Conservation (phyloP, 2,797 vertebrate species). For the Valencia hispanica region DNA sequence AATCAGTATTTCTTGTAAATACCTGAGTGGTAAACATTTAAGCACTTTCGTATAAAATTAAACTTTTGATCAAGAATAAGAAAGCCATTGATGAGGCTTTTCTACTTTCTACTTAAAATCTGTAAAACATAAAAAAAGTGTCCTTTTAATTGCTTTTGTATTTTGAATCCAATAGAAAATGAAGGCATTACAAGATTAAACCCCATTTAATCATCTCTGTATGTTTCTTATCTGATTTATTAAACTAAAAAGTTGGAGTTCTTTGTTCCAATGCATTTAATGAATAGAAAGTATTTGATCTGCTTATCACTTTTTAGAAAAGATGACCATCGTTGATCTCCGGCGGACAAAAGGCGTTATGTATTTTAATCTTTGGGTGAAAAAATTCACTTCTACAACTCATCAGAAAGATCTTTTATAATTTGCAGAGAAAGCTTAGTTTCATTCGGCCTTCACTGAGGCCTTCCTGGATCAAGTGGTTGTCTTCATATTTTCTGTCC, state of each 20-base stretch:
- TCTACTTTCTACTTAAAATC: neutral
- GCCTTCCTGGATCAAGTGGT: too few relatives aligned
- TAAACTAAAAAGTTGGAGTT: neutral
- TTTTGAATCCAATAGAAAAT: neutral
- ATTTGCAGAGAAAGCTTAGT: neutral
- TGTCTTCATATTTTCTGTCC: too few relatives aligned
- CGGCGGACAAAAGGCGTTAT: too few relatives aligned
- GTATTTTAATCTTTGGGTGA: neutral
- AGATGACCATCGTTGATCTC: neutral
- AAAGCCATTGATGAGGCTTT: neutral
- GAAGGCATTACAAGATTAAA: neutral
- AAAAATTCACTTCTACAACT: neutral
- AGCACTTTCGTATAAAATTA: neutral
- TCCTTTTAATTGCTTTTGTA: neutral
- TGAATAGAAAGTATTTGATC: neutral
- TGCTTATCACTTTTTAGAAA: neutral
- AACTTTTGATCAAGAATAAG: neutral
- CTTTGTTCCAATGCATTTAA: neutral
- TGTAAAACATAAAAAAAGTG: neutral
- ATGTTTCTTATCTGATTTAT: neutral
- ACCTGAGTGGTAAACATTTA: neutral
- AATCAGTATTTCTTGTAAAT: neutral
- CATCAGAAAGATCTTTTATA: neutral
- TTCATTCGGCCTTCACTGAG: neutral
- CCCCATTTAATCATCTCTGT: neutral